A percentile compares a stretch with the other conserved stretches of the same genome.
phyloP scores from a whole-genome alignment of 1,140 invertebrate genomes.

The Mycetomoellerius zeteki region DNA sequence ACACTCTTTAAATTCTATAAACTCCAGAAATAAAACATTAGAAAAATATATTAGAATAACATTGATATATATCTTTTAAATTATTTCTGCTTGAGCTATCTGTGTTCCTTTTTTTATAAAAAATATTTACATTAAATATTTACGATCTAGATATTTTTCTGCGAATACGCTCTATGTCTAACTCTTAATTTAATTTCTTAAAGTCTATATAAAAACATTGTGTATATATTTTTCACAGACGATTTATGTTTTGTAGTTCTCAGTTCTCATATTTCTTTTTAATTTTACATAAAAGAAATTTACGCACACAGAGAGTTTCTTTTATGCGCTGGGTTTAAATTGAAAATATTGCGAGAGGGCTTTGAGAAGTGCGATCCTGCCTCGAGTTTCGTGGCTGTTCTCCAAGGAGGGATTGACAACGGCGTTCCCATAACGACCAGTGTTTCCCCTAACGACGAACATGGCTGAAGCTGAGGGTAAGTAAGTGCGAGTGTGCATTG shows the following conservation, averaged over 20 bases:
- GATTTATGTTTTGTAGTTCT: neutral
- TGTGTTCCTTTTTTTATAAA: neutral
- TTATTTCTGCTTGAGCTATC: neutral
- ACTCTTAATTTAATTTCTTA: neutral
- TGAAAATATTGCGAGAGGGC: neutral
- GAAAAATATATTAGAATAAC: neutral
- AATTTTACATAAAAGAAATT: constrained; percentile 1
- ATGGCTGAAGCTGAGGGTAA: constrained; percentile 83
- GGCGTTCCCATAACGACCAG: constrained; percentile 75
- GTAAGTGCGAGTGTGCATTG: constrained; percentile 75
- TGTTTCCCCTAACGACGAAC: constrained; percentile 80
- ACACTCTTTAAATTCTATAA: neutral
- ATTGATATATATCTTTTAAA: neutral
- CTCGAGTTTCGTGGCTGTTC: neutral
- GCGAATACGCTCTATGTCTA: neutral
- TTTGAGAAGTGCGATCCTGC: neutral
- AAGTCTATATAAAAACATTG: neutral
- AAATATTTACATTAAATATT: neutral
- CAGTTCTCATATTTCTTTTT: neutral
- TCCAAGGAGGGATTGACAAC: neutral
- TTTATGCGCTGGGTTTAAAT: neutral
- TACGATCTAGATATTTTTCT: neutral
- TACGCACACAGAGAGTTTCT: neutral
- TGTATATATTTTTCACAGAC: neutral
- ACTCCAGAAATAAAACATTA: neutral